Conservation (phyloP, 2,888 invertebrate species). For the Augiades crinisus region DNA sequence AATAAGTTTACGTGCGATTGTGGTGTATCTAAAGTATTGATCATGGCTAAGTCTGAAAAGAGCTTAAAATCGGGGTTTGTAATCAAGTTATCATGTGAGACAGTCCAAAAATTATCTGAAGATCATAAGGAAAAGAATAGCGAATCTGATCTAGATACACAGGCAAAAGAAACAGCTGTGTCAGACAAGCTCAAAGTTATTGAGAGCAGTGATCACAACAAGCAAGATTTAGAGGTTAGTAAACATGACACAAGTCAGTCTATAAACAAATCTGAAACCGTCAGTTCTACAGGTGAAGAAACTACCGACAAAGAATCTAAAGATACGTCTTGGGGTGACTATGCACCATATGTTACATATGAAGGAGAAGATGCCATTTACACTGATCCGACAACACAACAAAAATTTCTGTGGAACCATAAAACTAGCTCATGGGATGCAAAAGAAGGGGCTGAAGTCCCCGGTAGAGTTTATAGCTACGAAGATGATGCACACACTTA, state of each 20-base stretch:
- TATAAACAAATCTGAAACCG: constrained; percentile 6
- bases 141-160: constrained; percentile 17
- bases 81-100: constrained; percentile 72
- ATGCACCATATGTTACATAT: constrained; percentile 84
- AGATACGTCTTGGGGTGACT: constrained; percentile 55
- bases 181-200: constrained; percentile 16
- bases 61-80: constrained; percentile 63
- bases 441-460: constrained; percentile 46
- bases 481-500: constrained; percentile 90
- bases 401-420: constrained; percentile 84
- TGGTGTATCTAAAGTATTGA: neutral
- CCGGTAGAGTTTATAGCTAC: constrained; percentile 82
- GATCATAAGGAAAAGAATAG: constrained; percentile 45
- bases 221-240: constrained; percentile 9
- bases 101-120: constrained; percentile 67
- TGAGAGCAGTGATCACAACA: constrained; percentile 2
- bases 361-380: constrained; percentile 87
- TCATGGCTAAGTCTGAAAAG: constrained; percentile 58
- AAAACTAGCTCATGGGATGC: constrained; percentile 73
- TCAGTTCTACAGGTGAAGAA: neutral
- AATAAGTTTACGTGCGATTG: neutral
- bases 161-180: neutral
- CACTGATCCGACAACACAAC: constrained; percentile 86
- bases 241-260: neutral
- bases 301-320: constrained; percentile 5